Evolutionary conservation across 92 coral and sea anemone genomes (phyloP), one percentile per base, ranked within the genome.

Genomic region (Phenganax marumi): DNA sequence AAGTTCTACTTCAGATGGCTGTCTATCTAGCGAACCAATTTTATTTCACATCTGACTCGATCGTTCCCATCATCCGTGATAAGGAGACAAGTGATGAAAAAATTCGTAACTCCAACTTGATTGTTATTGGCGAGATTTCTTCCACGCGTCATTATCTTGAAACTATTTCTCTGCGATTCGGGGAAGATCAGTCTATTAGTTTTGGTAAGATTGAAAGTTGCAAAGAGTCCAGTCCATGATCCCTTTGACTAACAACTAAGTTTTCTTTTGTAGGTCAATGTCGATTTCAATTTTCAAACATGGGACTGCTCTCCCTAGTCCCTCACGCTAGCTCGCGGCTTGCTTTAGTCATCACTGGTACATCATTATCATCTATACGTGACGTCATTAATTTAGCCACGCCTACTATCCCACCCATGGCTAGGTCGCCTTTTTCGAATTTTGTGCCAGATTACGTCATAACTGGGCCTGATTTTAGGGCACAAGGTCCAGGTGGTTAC

Each of bases 381-480:
- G 97, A 96, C 85, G 90, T 88, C 70, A 84, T 92, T 9, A 87
- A 86, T 63, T 81, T 92, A 48, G 97, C 97, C 73, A 90, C 93
- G 57, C 99, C 99, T 84, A 96, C 99, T 14, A 92, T 96, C 75
- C 94, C 97, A 68, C 99, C 99, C 49, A 96, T 96, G 99, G 85
- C 97, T 21, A 86, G 99, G 72, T 96, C 99, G 7, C 99, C 99
- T 19, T 96, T 96, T 80, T 96, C 99, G 21, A 96, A 96, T 84
- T 86, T 96, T 85, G 91, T 96, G 13, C 99, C 99, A 10, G 99
- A 96, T 81, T 96, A 90, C 87, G 93, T 92, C 91, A 86, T 96
- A 68, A 96, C 97, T 14, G 99, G 99, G 39, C 97, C 99, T 87
- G 89, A 73, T 50, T 96, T 96, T 78, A 90, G 92, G 76, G 97